phyloP scores from a whole-genome alignment of 92 coral and sea anemone genomes.

The Paragorgia papillata region DNA sequence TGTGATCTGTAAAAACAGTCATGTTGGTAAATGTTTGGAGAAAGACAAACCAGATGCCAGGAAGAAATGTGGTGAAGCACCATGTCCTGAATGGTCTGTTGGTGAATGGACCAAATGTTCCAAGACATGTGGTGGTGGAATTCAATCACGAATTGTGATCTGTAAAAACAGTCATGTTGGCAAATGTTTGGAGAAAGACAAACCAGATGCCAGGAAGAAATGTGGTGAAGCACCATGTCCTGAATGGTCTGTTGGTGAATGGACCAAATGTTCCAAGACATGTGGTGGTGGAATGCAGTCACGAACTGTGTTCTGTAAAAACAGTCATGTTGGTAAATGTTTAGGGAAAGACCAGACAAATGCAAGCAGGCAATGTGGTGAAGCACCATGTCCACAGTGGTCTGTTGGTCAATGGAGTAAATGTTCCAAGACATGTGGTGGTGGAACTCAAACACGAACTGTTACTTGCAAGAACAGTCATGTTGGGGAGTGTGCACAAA shows the following conservation, averaged over 20 bases:
- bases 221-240: slow-evolving; percentile 24
- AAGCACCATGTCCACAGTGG: slow-evolving; percentile 29
- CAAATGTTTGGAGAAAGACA: slow-evolving; percentile 6
- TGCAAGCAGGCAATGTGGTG: background rate
- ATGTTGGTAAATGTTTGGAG: slow-evolving; percentile 28
- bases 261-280: slow-evolving; percentile 29
- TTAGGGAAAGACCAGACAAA: background rate
- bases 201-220: slow-evolving; percentile 4
- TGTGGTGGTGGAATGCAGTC: slow-evolving; percentile 31
- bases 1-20: slow-evolving; percentile 53
- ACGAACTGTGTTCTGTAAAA: slow-evolving; percentile 10
- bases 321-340: slow-evolving; percentile 38
- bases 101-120: slow-evolving; percentile 22
- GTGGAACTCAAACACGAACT: slow-evolving; percentile 41
- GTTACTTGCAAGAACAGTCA: slow-evolving; percentile 49
- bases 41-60: slow-evolving; percentile 4
- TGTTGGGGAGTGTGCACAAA: background rate
- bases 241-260: slow-evolving; percentile 8
- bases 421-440: slow-evolving; percentile 47
- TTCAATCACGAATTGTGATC: slow-evolving; percentile 5
- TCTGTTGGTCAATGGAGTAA: slow-evolving; percentile 11
- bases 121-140: slow-evolving; percentile 28
- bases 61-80: slow-evolving; percentile 8
- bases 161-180: slow-evolving; percentile 37
- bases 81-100: slow-evolving; percentile 20